A percentile compares a stretch with the other conserved stretches of the same genome.
Evolutionary conservation across 1,140 invertebrate genomes (phyloP).

Genomic region (Eubasilissa regina): DNA sequence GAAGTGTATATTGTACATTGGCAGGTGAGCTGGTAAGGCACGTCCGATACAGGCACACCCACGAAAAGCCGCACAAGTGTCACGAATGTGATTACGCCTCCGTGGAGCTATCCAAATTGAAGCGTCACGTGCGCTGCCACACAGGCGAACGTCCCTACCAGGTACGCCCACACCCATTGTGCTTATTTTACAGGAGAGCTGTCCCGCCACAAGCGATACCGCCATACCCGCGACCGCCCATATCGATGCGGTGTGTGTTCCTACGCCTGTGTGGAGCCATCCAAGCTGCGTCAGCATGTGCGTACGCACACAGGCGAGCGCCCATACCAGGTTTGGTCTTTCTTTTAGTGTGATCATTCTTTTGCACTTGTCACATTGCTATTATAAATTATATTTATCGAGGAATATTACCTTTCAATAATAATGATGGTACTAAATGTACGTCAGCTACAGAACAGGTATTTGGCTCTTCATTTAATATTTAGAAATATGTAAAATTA

Average conservation of each 20-base stretch:
- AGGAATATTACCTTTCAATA: too few relatives aligned
- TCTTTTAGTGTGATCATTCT: too few relatives aligned
- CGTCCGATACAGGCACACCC: slow-evolving; percentile 92
- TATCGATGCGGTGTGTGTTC: slow-evolving; percentile 79
- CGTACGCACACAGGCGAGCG: slow-evolving; percentile 76
- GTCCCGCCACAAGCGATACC: slow-evolving; percentile 57
- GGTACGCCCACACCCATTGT: slow-evolving; percentile 65
- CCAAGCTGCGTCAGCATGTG: slow-evolving; percentile 79
- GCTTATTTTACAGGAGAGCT: slow-evolving; percentile 16
- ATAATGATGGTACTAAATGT: too few relatives aligned
- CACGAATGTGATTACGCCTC: slow-evolving; percentile 95
- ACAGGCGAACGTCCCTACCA: slow-evolving; percentile 89
- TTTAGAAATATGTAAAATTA: too few relatives aligned
- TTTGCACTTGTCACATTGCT: too few relatives aligned
- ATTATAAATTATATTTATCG: too few relatives aligned
- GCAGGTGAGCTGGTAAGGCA: slow-evolving; percentile 93
- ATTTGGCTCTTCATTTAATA: too few relatives aligned
- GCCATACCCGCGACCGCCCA: slow-evolving; percentile 80
- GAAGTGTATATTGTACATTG: slow-evolving; percentile 51
- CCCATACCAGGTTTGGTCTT: slow-evolving; percentile 68
- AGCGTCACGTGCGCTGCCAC: slow-evolving; percentile 94
- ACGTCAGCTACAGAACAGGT: too few relatives aligned
- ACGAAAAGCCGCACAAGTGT: slow-evolving; percentile 96
- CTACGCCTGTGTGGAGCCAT: slow-evolving; percentile 79
- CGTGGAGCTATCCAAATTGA: slow-evolving; percentile 94